Evolutionary conservation across 2,113 vertebrate species (phyloP).

Genomic region (Larimichthys crocea): DNA sequence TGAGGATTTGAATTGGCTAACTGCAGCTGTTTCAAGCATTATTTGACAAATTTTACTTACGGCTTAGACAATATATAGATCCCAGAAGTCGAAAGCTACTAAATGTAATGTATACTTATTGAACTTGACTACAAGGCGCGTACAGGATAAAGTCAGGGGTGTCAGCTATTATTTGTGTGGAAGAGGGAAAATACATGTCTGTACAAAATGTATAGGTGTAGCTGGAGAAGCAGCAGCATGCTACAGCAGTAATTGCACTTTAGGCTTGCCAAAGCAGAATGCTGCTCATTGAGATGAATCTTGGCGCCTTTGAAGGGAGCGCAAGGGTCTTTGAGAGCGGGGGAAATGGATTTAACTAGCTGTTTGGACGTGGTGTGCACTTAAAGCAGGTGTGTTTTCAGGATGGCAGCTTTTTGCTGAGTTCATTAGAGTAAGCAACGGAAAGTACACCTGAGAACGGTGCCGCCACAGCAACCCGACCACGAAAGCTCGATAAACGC

Average conservation of each 20-base stretch:
- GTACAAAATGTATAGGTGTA: constrained; percentile 76
- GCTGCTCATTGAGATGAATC: constrained; percentile 81
- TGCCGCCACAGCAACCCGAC: constrained; percentile 58
- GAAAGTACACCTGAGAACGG: constrained; percentile 59
- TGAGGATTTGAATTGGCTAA: not conserved
- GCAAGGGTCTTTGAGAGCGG: constrained; percentile 75
- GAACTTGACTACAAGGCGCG: constrained; percentile 56
- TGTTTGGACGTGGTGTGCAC: constrained; percentile 70
- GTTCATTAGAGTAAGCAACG: constrained; percentile 76
- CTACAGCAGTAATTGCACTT: constrained; percentile 72
- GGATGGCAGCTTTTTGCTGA: constrained; percentile 67
- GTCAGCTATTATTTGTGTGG: constrained; percentile 69
- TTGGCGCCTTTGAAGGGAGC: constrained; percentile 76
- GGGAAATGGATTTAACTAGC: constrained; percentile 78
- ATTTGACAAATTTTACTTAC: not conserved
- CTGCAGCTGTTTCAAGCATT: not conserved
- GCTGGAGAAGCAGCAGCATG: constrained; percentile 66
- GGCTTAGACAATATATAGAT: not conserved
- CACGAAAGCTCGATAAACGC: constrained; percentile 66
- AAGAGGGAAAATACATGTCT: constrained; percentile 63
- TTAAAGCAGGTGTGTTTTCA: constrained; percentile 61
- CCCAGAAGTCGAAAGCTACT: constrained; percentile 16
- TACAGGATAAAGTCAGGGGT: constrained; percentile 53
- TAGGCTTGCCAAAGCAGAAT: constrained; percentile 81
- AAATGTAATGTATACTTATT: constrained; percentile 10